phyloP scores from a whole-genome alignment of 2,113 vertebrate genomes.

The Saccopteryx bilineata region DNA sequence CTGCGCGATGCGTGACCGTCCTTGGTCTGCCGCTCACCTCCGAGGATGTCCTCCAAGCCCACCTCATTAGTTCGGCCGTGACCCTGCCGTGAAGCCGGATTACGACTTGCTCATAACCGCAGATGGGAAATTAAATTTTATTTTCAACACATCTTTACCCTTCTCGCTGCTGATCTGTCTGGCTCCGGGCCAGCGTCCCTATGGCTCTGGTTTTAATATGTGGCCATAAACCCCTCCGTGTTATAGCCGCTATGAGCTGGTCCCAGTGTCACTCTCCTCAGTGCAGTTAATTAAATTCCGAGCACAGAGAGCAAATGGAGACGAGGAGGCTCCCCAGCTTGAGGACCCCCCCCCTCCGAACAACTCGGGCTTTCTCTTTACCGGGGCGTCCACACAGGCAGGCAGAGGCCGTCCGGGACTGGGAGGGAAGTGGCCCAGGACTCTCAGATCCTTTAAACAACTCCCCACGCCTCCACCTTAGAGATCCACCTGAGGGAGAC shows the following conservation, averaged over 20 bases:
- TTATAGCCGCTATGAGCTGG: slow-evolving; percentile 83
- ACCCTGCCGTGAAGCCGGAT: slow-evolving; percentile 49
- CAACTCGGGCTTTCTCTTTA: slow-evolving; percentile 19
- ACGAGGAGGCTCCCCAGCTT: slow-evolving; percentile 82
- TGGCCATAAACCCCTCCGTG: slow-evolving; percentile 85
- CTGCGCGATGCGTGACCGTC: no score
- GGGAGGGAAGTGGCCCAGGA: no score
- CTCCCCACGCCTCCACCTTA: no score
- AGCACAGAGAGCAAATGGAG: slow-evolving; percentile 82
- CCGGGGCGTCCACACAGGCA: fast-evolving
- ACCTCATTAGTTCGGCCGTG: slow-evolving; percentile 61
- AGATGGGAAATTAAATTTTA: slow-evolving; percentile 84
- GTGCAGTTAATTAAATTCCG: slow-evolving; percentile 87
- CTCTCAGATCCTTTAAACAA: no score
- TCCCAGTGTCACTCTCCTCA: slow-evolving; percentile 76
- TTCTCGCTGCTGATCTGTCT: slow-evolving; percentile 78
- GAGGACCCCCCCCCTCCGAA: background rate
- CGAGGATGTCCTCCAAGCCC: fast-evolving
- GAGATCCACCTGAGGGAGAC: no score
- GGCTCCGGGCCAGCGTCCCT: slow-evolving; percentile 81
- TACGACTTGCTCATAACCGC: slow-evolving; percentile 58
- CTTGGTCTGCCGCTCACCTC: fast-evolving
- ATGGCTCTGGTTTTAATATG: slow-evolving; percentile 84
- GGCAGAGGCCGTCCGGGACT: no score
- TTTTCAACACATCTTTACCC: slow-evolving; percentile 81